These are phyloP conservation scores for Macquaria australasica DNA, from an alignment of 2,113 vertebrate species.

Conservation along the genomic window DNA sequence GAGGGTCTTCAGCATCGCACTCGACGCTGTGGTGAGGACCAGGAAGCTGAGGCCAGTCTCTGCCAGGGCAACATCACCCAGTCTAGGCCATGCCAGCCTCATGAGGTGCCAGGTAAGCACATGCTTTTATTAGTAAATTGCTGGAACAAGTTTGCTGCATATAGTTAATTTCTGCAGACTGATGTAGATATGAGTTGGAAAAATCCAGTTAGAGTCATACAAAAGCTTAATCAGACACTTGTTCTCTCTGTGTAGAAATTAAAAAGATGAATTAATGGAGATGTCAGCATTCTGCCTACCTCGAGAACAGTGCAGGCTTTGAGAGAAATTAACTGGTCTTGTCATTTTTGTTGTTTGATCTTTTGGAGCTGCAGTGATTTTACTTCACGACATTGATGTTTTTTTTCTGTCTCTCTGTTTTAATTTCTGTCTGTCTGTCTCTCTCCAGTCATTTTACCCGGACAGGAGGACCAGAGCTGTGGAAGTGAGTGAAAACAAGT, in stretches of 20 bases:
- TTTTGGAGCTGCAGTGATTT: slow-evolving; percentile 5
- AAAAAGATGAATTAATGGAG: slow-evolving; percentile 40
- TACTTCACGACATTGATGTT: not conserved
- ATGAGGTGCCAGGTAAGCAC: slow-evolving; percentile 90
- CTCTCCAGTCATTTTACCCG: slow-evolving; percentile 89
- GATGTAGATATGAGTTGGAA: slow-evolving; percentile 24
- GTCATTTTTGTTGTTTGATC: slow-evolving; percentile 40
- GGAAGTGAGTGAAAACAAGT: slow-evolving; percentile 85
- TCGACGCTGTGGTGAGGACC: slow-evolving; percentile 87
- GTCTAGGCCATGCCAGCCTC: slow-evolving; percentile 87
- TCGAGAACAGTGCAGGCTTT: slow-evolving; percentile 12
- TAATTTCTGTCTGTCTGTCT: not conserved
- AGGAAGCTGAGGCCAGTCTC: slow-evolving; percentile 64
- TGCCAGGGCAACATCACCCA: slow-evolving; percentile 93
- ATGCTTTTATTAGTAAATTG: not conserved
- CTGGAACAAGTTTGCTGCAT: not conserved
- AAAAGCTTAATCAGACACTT: slow-evolving; percentile 27
- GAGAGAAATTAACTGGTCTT: slow-evolving; percentile 29
- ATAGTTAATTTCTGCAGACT: not conserved
- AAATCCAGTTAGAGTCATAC: not conserved
- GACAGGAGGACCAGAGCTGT: slow-evolving; percentile 89
- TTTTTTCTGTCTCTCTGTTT: not conserved
- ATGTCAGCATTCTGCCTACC: slow-evolving; percentile 29
- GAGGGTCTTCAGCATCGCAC: slow-evolving; percentile 89
- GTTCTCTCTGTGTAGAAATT: slow-evolving; percentile 29